Conservation (phyloP, 2,113 vertebrate genomes). For the Phasianus colchicus region DNA sequence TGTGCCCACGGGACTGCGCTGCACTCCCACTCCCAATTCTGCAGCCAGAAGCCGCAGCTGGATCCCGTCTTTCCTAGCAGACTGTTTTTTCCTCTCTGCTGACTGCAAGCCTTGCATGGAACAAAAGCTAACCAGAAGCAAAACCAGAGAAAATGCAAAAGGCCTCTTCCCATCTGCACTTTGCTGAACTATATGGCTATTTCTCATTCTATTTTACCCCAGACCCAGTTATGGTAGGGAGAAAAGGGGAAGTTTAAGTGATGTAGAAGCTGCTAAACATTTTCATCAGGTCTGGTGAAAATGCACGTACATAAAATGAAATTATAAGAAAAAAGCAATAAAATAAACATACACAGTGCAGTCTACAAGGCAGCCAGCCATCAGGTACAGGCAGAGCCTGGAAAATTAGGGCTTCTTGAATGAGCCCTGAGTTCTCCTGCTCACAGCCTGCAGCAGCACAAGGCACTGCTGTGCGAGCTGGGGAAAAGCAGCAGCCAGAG, state of each 20-base stretch:
- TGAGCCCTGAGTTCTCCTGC: neutral
- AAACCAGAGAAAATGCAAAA: neutral
- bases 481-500: neutral
- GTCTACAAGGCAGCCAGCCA: neutral
- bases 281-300: neutral
- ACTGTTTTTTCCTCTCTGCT: neutral
- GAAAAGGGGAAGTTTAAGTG: neutral
- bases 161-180: neutral
- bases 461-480: neutral
- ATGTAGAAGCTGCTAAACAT: neutral
- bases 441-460: neutral
- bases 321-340: neutral
- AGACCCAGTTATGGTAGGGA: rapidly evolving
- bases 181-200: neutral
- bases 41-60: neutral
- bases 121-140: neutral
- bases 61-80: neutral
- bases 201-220: neutral
- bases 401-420: neutral
- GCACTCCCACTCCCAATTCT: neutral
- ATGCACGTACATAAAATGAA: neutral
- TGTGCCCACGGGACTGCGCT: neutral
- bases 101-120: neutral
- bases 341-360: rapidly evolving
- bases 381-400: neutral